phyloP scores from a whole-genome alignment of 2,797 vertebrate species.

The Diceros bicornis region DNA sequence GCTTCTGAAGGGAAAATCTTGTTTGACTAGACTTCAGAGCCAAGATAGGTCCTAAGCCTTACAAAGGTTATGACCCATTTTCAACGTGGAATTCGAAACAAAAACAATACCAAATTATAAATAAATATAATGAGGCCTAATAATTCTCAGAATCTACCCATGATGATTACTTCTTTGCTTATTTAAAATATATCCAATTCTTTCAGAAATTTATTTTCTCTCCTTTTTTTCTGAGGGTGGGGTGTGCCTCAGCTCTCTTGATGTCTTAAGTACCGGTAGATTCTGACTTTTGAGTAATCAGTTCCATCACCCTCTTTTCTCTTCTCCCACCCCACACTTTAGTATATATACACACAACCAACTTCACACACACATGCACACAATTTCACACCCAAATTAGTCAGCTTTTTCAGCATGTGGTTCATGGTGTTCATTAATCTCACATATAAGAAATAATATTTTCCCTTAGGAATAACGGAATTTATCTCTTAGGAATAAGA shows the following conservation, averaged over 20 bases:
- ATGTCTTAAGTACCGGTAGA: not conserved
- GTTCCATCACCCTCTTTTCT: not conserved
- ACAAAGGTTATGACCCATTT: not conserved
- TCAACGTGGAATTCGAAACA: not conserved
- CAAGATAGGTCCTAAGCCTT: not conserved
- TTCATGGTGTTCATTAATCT: slow-evolving; percentile 47
- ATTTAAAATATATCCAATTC: not conserved
- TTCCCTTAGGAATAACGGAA: not conserved
- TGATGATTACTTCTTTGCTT: not conserved
- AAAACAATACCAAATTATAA: not conserved
- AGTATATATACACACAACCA: not conserved
- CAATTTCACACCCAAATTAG: not conserved
- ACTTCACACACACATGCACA: not conserved
- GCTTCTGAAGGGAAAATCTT: not conserved
- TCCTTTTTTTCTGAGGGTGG: not conserved
- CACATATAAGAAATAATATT: slow-evolving; percentile 21
- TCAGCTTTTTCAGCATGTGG: not conserved
- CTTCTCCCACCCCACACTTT: not conserved
- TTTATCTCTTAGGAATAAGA: not conserved
- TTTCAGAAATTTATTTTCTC: not conserved
- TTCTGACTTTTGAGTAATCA: not conserved
- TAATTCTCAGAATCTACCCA: not conserved
- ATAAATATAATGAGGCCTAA: not conserved
- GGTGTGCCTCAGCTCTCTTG: not conserved
- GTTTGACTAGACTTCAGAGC: not conserved